Evolutionary conservation across 1,140 invertebrate species (phyloP).

Genomic region (Reticulitermes speratus): DNA sequence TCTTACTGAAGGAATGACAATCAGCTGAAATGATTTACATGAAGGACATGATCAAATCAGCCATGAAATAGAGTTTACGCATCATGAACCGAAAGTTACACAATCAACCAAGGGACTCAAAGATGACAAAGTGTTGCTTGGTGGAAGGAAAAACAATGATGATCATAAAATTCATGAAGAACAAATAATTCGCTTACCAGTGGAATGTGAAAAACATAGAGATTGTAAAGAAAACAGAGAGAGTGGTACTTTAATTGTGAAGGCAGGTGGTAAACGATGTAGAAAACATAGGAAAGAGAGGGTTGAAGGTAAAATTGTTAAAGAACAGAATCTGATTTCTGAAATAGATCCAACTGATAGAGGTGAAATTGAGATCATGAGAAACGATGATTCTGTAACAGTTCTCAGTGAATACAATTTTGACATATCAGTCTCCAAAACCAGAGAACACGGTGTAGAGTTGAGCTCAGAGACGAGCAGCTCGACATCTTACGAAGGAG

Average conservation of each 20-base stretch:
- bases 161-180: too few species aligned
- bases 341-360: background rate
- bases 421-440: background rate
- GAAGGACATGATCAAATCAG: too few species aligned
- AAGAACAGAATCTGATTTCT: background rate
- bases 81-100: too few species aligned
- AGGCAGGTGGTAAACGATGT: background rate
- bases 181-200: too few species aligned
- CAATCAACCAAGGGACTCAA: too few species aligned
- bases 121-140: too few species aligned
- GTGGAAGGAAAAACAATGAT: too few species aligned
- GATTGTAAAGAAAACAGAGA: background rate
- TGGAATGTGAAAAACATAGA: too few species aligned
- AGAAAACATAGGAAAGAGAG: background rate
- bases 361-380: background rate
- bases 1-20: too few species aligned
- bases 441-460: background rate
- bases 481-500: background rate
- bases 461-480: background rate
- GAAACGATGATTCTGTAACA: background rate
- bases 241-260: too few species aligned
- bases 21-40: too few species aligned
- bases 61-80: too few species aligned
- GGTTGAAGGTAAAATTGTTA: background rate
- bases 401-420: constrained; percentile 1